Conservation (phyloP, 2,113 vertebrate species). For the Hemiprocne comata region DNA sequence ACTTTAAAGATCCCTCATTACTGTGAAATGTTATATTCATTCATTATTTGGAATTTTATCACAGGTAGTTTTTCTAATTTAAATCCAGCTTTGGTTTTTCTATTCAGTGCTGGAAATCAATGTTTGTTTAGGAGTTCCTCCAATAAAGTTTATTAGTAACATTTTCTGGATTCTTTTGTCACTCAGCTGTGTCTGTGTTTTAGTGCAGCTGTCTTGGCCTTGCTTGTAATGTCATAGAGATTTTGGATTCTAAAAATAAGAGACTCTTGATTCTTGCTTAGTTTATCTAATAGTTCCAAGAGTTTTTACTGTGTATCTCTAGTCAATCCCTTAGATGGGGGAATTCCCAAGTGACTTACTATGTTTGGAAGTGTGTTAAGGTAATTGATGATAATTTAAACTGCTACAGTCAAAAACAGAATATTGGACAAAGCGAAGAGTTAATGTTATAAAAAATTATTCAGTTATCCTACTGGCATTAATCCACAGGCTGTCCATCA, state of each 20-base stretch:
- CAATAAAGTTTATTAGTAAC: not conserved
- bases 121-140: not conserved
- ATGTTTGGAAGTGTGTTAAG: not conserved
- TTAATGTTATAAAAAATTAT: not conserved
- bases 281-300: not conserved
- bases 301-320: not conserved
- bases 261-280: not conserved
- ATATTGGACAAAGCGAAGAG: not conserved
- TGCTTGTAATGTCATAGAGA: not conserved
- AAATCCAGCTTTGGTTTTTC: slow-evolving; percentile 19
- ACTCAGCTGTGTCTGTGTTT: not conserved
- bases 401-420: not conserved
- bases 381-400: not conserved
- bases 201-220: not conserved
- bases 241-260: not conserved
- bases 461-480: not conserved
- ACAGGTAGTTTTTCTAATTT: not conserved
- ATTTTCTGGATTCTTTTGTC: not conserved
- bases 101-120: not conserved
- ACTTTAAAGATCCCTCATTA: not conserved
- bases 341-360: not conserved
- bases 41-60: not conserved
- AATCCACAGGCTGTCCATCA: not conserved
- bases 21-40: not conserved
- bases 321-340: not conserved